phyloP scores from a whole-genome alignment of 30 jellyfish, hydroid and myxozoan genomes.

The Rhopilema esculentum region DNA sequence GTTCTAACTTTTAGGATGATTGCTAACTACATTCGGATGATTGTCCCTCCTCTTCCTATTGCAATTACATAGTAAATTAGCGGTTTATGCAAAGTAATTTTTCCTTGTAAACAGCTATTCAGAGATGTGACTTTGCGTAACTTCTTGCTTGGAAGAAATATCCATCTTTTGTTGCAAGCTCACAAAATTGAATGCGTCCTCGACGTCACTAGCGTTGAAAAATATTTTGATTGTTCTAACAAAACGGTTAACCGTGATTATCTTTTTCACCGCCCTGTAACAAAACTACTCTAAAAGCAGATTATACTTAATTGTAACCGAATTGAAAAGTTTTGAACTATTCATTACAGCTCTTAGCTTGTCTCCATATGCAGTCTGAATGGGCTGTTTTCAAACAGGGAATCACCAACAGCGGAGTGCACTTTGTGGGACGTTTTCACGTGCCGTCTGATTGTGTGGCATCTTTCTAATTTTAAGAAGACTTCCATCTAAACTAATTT shows the following conservation, averaged over 20 bases:
- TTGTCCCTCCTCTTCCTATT: too few species aligned
- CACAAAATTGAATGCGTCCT: too few species aligned
- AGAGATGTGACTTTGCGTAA: too few species aligned
- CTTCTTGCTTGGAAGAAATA: too few species aligned
- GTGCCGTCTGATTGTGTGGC: conserved; percentile 42
- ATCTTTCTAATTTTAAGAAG: background rate
- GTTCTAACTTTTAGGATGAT: too few species aligned
- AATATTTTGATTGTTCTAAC: background rate
- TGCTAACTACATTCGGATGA: too few species aligned
- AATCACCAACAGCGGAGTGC: conserved; percentile 5
- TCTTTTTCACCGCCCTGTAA: conserved; percentile 9
- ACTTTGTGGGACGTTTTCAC: background rate
- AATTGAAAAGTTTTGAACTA: conserved; percentile 17
- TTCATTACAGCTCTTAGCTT: conserved; percentile 16
- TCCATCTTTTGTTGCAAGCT: too few species aligned
- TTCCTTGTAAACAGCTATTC: too few species aligned
- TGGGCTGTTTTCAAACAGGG: conserved; percentile 6
- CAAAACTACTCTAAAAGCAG: background rate
- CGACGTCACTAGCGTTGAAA: background rate
- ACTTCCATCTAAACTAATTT: background rate
- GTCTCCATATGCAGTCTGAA: conserved; percentile 44
- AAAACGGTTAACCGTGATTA: conserved; percentile 12
- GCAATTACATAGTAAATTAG: too few species aligned
- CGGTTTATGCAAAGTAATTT: too few species aligned
- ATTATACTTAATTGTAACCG: conserved; percentile 7